A percentile compares a stretch with the other conserved stretches of the same genome.
Conservation (phyloP, 1,140 invertebrate genomes). For the Druon quercuslanigerum region DNA sequence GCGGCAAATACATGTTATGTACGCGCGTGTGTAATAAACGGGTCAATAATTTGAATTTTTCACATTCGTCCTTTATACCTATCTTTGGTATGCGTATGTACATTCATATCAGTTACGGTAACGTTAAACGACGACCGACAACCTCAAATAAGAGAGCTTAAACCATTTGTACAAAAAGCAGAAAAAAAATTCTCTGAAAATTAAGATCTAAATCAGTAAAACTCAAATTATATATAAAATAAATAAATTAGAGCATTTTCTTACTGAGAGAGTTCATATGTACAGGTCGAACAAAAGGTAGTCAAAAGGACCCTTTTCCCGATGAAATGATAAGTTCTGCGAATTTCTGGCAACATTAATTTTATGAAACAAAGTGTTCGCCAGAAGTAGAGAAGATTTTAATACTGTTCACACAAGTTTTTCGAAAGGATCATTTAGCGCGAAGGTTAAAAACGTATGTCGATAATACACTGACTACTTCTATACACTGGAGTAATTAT, state of each 20-base stretch:
- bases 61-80: constrained; percentile 13
- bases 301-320: not conserved
- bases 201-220: not conserved
- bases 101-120: not conserved
- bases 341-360: not conserved
- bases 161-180: constrained; percentile 22
- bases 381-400: not conserved
- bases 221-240: not conserved
- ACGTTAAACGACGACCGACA: not conserved
- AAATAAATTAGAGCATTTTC: not conserved
- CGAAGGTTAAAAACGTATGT: not conserved
- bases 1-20: not conserved
- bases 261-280: constrained; percentile 6
- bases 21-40: constrained; percentile 29
- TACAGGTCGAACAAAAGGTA: constrained; percentile 2
- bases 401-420: not conserved
- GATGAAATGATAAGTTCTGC: not conserved
- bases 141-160: not conserved
- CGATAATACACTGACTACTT: not conserved
- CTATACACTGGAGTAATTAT: constrained; percentile 12
- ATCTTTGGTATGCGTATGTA: constrained; percentile 26
- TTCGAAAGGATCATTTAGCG: not conserved
- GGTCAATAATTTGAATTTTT: constrained; percentile 9
- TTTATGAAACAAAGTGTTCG: not conserved
- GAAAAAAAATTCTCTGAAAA: not conserved